Evolutionary conservation across 2,797 vertebrate genomes (phyloP), one percentile per base, ranked within the genome.

Genomic region (Melopsittacus undulatus): DNA sequence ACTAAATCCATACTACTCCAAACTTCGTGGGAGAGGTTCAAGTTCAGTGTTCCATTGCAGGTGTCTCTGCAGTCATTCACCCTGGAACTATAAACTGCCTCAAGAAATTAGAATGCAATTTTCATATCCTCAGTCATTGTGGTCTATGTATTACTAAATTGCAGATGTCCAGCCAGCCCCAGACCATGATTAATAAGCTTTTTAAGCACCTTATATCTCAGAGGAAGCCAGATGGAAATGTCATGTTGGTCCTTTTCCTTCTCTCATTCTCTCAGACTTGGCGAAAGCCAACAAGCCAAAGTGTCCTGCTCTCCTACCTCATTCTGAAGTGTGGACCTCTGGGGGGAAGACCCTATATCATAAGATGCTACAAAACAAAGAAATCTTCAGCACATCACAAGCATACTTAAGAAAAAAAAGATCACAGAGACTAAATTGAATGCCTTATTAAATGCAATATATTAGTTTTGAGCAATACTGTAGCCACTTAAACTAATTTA

Each of bases 261-360:
- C 34, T 56, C 76, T 26, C 48, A 45, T 90, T 82, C 26, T 66
- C 30, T 56, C 52, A 66, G 51, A 56, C 18, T 22, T 74, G 21
- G 4, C 56, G 27, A 84, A 17, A 76, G 5, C 21, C n/a, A 82
- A 26, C 12, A 72, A 49, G 32, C 16, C 10, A 34, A 63, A 45
- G 30, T 6, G 11, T 43, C 63, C n/a, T 66, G 38, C 3, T 36
- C 34, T 61, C 1, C 0, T 1, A 11, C 27, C 20, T 1, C 0
- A 5, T n/a, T n/a, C 14, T 36, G 38, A 86, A 70, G 6, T 20
- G 14, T 57, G 19, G 18, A 9, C 3, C 21, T 75, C 23, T 24
- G 57, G 30, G 26, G 61, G 30, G 7, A 68, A 92, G 89, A 17
- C 3, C 1, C 11, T 26, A 0, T 21, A 1, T 10, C 13, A 29